Conservation (phyloP, 2,113 vertebrate genomes). For the Heliornis fulica region DNA sequence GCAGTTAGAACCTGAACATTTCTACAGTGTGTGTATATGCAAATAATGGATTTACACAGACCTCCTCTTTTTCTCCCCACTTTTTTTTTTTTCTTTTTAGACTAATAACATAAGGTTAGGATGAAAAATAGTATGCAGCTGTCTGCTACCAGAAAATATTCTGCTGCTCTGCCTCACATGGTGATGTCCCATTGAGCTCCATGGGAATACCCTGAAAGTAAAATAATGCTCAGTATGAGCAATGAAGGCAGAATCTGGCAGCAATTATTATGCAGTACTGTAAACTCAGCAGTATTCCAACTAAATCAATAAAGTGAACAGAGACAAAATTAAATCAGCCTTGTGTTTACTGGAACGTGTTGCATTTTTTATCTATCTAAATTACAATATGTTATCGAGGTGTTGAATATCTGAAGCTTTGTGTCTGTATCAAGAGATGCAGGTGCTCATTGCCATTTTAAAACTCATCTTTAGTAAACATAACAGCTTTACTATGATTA, state of each 20-base stretch:
- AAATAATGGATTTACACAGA: background rate
- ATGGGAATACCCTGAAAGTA: background rate
- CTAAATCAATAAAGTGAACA: conserved; percentile 55
- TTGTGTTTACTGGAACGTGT: conserved; percentile 57
- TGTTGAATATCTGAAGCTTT: background rate
- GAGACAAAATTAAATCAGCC: conserved; percentile 52
- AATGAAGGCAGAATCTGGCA: conserved; percentile 43
- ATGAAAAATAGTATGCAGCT: background rate
- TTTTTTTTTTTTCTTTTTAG: background rate
- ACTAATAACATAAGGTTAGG: background rate
- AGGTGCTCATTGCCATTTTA: background rate
- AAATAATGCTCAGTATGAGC: conserved; percentile 21
- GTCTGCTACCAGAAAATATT: background rate
- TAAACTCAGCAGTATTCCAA: conserved; percentile 62
- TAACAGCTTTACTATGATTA: background rate
- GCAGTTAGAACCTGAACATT: background rate
- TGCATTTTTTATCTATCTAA: conserved; percentile 37
- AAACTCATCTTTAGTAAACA: background rate
- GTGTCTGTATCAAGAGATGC: background rate
- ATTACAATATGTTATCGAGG: background rate
- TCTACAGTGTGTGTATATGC: background rate
- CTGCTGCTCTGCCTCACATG: background rate
- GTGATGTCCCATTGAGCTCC: background rate
- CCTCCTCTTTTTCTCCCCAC: background rate
- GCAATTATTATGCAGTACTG: conserved; percentile 13